Evolutionary conservation across 1,140 invertebrate genomes (phyloP).

Genomic region (Temnothorax longispinosus): DNA sequence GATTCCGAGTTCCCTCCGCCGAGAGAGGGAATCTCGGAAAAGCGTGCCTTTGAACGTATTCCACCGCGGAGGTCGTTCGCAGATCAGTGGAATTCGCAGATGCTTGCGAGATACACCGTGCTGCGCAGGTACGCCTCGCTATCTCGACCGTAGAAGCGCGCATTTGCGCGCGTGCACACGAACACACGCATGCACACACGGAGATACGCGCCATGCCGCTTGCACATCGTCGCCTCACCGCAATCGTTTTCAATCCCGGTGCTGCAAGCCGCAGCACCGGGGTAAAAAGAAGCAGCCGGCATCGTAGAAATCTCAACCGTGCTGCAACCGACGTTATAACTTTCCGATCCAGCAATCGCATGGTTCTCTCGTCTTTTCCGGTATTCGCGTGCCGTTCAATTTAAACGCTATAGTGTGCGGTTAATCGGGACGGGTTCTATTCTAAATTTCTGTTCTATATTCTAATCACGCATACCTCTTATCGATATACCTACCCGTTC

Average conservation of each 20-base stretch:
- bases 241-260: conserved; percentile 48
- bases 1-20: neutral
- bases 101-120: conserved; percentile 59
- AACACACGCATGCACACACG: neutral
- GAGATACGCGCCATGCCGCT: neutral
- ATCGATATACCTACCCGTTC: neutral
- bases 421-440: neutral
- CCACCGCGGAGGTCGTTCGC: conserved; percentile 51
- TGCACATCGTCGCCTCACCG: conserved; percentile 24
- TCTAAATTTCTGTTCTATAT: conserved; percentile 2
- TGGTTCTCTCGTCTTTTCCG: conserved; percentile 39
- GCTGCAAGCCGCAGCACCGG: neutral
- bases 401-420: conserved; percentile 13
- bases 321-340: conserved; percentile 38
- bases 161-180: neutral
- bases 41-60: conserved; percentile 40
- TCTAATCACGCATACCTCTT: neutral
- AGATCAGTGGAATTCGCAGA: conserved; percentile 61
- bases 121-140: conserved; percentile 45
- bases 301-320: conserved; percentile 46
- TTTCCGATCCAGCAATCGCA: conserved; percentile 44
- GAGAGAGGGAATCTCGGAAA: conserved; percentile 38
- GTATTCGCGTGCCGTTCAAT: conserved; percentile 38
- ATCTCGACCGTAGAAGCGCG: conserved; percentile 42
- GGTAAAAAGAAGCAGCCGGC: conserved; percentile 34